Evolutionary conservation across 53 echinoderm and acorn worm species (phyloP).

Genomic region (Hippasteria phrygiana): DNA sequence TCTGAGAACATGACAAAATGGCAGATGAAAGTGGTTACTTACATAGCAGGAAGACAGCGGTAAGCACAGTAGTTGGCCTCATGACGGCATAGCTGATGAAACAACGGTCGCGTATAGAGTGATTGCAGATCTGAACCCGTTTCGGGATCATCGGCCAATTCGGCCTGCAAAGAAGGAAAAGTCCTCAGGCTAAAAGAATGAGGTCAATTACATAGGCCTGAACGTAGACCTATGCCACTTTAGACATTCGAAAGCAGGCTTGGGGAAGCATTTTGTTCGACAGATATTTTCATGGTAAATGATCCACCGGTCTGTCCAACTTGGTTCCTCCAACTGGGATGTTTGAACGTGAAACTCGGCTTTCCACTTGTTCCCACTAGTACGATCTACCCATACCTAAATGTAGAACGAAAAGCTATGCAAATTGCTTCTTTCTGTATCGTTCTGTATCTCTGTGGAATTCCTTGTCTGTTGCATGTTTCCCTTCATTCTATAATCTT

Average conservation of each 20-base stretch:
- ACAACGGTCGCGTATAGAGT: not conserved
- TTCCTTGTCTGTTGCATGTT: no score
- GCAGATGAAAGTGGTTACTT: not conserved
- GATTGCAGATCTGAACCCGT: not conserved
- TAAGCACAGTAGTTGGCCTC: not conserved
- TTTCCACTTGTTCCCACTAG: no score
- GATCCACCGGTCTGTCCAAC: no score
- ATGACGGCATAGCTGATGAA: conserved; percentile 35
- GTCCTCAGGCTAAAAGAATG: not conserved
- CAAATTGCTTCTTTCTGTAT: no score
- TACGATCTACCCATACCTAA: no score
- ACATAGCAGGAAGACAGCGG: conserved; percentile 27
- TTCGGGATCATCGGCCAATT: not conserved
- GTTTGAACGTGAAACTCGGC: no score
- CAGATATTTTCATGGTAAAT: no score
- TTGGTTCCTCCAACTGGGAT: no score
- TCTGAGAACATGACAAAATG: not conserved
- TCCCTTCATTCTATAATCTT: no score
- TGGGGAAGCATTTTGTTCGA: not conserved
- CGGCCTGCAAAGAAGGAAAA: not conserved
- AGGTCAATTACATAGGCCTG: not conserved
- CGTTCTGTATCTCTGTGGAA: no score
- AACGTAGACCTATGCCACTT: not conserved
- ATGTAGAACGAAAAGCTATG: no score
- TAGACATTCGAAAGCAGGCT: no score